phyloP scores from a whole-genome alignment of 2,797 vertebrate species.

The Coluber constrictor region DNA sequence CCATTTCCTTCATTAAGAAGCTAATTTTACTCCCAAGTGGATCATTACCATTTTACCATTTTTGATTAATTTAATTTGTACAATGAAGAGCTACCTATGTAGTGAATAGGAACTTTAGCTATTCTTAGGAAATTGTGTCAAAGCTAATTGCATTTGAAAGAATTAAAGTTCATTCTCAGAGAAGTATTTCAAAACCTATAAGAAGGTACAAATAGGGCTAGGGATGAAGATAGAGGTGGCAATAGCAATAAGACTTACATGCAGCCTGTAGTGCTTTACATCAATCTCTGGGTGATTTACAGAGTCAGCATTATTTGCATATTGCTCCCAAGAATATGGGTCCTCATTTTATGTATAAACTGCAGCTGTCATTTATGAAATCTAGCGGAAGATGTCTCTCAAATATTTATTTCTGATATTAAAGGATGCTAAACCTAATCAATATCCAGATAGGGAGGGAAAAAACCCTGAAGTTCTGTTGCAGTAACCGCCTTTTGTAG shows the following conservation, averaged over 20 bases:
- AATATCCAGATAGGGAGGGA: background rate
- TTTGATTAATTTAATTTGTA: conserved; percentile 69
- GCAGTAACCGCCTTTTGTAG: background rate
- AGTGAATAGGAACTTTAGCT: conserved; percentile 57
- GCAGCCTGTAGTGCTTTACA: background rate
- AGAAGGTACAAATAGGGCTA: conserved; percentile 16
- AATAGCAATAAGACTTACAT: background rate
- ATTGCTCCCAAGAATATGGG: background rate
- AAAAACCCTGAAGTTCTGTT: background rate
- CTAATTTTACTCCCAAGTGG: conserved; percentile 67
- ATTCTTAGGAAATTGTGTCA: conserved; percentile 64
- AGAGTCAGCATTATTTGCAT: background rate
- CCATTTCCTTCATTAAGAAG: conserved; percentile 71
- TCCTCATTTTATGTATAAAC: background rate
- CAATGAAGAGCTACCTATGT: conserved; percentile 62
- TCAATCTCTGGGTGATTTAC: background rate
- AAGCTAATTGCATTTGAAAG: conserved; percentile 58
- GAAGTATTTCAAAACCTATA: conserved; percentile 57
- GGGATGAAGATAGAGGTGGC: background rate
- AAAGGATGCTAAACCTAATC: conserved; percentile 11
- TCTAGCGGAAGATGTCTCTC: conserved; percentile 30
- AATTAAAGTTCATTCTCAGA: conserved; percentile 64
- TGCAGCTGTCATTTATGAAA: conserved; percentile 32
- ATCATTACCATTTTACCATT: conserved; percentile 66
- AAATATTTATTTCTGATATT: conserved; percentile 37